Base-by-base conservation (phyloP, 2,113 vertebrate species). In the Agelaius phoeniceus region DNA sequence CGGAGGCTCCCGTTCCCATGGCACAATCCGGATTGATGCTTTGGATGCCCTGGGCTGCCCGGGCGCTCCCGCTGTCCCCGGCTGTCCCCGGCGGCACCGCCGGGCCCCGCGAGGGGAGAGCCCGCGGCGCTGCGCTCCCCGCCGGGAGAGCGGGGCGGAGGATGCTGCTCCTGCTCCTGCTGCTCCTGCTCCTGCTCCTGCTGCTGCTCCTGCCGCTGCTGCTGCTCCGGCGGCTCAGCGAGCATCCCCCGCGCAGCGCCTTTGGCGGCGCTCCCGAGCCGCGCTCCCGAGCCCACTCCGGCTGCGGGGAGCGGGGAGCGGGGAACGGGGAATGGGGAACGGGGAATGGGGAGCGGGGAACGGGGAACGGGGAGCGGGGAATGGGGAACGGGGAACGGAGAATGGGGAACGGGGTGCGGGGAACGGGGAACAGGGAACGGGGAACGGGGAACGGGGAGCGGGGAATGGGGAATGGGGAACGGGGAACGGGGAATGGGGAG, bases 1-100 rank as follows among this genome's bases (percentile, higher is more conserved):
- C 39, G 87, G 89, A 57, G 94, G 63, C 16, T 59, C 21, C 5
- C 24, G 39, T 28, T 15, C 18, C 48, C 8, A 0, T 13, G 49
- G 7, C 79, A 39, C 30, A 35, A 11, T 2, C 66, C 9, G 37
- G 43, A 15, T 3, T 2, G 13, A 59, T 0, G 85, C 10, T 4
- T 4, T 1, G 15, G 28, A 3, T 13, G 84, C 63, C 6, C 7
- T 0, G 31, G 35, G n/a, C 62, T 30, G 7, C 17, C 62, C 0
- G 4, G 37, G 3, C 3, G 76, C 62, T 43, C 33, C 74, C 6
- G 48, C 65, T 49, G 82, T 49, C 71, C 63, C 65, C 20, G 58
- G 37, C 66, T 30, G 65, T 44, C 62, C 87, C 54, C 75, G 68
- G 58, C 11, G 81, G 58, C 81, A 17, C 33, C 5, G 55, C 63